Evolutionary conservation across 2,113 vertebrate species (phyloP).

Genomic region (Entomyzon cyanotis): DNA sequence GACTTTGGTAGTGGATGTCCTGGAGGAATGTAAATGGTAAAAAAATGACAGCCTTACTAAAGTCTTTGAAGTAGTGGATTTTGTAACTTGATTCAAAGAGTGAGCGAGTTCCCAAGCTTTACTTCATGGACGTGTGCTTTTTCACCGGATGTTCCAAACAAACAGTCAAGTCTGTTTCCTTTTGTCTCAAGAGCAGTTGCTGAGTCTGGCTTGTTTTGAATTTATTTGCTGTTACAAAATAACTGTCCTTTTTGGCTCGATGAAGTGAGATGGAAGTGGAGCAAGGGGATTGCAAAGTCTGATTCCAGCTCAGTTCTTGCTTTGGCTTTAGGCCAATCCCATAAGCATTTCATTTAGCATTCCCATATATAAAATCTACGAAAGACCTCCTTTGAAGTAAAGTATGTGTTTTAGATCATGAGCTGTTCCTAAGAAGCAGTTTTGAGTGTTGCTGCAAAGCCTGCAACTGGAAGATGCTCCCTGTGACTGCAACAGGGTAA

Average conservation of each 20-base stretch:
- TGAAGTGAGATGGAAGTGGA: not conserved
- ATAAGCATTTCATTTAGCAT: not conserved
- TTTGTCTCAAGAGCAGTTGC: not conserved
- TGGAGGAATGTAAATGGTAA: not conserved
- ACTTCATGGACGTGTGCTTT: not conserved
- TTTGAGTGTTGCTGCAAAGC: not conserved
- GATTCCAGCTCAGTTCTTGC: not conserved
- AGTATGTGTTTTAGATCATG: rapidly evolving
- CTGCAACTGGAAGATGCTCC: not conserved
- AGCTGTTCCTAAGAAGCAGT: not conserved
- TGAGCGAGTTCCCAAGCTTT: not conserved
- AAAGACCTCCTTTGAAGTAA: not conserved
- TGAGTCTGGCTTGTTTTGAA: not conserved
- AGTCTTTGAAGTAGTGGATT: not conserved
- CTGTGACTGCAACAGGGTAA: not conserved
- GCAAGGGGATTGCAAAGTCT: not conserved
- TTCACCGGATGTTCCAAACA: not conserved
- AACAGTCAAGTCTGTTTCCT: not conserved
- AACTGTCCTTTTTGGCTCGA: not conserved
- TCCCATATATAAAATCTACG: not conserved
- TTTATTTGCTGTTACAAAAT: not conserved
- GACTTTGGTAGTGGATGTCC: not conserved
- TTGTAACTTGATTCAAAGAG: not conserved
- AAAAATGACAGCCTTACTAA: not conserved
- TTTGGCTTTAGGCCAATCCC: not conserved